Evolutionary conservation across 2,113 vertebrate genomes (phyloP), one percentile per base, ranked within the genome.

Genomic region (Ophthalmotilapia sp.): DNA sequence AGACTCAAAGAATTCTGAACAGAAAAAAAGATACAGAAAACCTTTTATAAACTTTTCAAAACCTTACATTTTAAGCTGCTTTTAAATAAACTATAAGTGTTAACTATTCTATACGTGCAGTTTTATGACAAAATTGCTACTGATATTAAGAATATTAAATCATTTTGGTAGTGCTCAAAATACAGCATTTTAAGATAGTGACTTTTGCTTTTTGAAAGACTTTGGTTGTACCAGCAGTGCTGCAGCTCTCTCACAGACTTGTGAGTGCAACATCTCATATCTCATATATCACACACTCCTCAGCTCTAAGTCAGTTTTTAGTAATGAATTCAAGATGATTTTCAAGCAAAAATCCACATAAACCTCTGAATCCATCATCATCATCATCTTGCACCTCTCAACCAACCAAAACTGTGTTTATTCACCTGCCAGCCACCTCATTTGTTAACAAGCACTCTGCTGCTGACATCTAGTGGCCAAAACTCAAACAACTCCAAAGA

Each of bases 401-500:
- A 51, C 15, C 17, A 31, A n/a, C 42, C 42, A 19, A 77, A 49
- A n/a, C 6, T 13, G 26, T 31, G 23, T 51, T 77, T 31, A 31
- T 51, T 31, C 45, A 19, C 73, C 73, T 77, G 26, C 17, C 26
- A 49, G 5, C 4, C 3, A 19, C 70, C 8, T 77, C 23, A 29
- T 31, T 49, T 11, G 42, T 51, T 33, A 33, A 31, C 73, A 33
- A 77, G 4, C 23, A 42, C 26, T 1, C 5, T 47, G 4, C 83
- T 91, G 84, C 81, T 84, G 87, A 84, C 81, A 42, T 51, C 90
- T 89, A 53, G 77, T 86, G 90, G 9, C 13, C 12, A 53, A 2
- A 26, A 4, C 17, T 15, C 1, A 9, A 42, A 86, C 33, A 6
- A 6, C 70, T 15, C 38, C 10, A 42, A 56, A 26, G 36, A 17